These are phyloP conservation scores for Uloborus plumipes DNA, from an alignment of 2,888 invertebrate genomes.

Conservation along the genomic window DNA sequence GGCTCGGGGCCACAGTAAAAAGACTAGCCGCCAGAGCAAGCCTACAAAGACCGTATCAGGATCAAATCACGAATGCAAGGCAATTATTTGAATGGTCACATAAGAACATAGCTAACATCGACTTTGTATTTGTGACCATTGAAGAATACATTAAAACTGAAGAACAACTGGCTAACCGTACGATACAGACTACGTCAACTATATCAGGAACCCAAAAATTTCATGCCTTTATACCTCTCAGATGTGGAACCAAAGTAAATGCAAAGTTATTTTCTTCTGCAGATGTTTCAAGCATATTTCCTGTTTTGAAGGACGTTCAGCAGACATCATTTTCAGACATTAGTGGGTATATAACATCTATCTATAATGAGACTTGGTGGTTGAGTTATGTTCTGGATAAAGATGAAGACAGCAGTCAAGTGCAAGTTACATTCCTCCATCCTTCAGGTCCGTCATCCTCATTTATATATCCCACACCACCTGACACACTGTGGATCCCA, in stretches of 20 bases:
- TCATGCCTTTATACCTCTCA: conserved; percentile 22
- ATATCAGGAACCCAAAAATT: conserved; percentile 29
- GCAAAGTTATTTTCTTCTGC: conserved; percentile 11
- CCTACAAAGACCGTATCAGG: conserved; percentile 49
- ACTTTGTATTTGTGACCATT: conserved; percentile 13
- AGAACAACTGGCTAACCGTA: conserved; percentile 7
- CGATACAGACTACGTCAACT: conserved; percentile 3
- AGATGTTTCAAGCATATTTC: conserved; percentile 6
- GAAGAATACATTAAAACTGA: neutral
- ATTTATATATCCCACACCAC: neutral
- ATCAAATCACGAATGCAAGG: conserved; percentile 35
- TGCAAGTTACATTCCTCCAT: conserved; percentile 10
- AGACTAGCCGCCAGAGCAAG: conserved; percentile 10
- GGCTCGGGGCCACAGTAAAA: conserved; percentile 15
- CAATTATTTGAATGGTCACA: conserved; percentile 23
- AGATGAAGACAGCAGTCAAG: neutral
- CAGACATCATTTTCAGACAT: conserved; percentile 2
- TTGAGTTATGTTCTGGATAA: neutral
- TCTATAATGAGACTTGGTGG: neutral
- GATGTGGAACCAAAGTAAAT: conserved; percentile 8
- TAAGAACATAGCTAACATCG: neutral
- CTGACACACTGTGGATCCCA: neutral
- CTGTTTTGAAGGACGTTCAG: conserved; percentile 7
- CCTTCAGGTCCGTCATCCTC: neutral
- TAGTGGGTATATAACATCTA: neutral